These are phyloP conservation scores for Chondrilla cf. caribensis DNA, from an alignment of 37 sponge, comb jelly and placozoan species.

Conservation along the genomic window DNA sequence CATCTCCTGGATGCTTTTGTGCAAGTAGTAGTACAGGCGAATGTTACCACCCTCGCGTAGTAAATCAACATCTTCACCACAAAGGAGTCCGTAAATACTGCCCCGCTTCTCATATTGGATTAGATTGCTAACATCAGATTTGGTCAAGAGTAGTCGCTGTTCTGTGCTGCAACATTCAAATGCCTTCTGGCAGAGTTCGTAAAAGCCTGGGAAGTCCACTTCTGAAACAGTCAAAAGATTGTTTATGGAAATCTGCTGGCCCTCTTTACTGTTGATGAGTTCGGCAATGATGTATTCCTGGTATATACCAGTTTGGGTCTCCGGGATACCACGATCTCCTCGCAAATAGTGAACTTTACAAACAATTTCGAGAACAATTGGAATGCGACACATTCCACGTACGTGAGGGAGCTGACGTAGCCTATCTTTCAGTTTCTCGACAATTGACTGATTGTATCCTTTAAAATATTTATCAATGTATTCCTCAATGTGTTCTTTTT, in stretches of 20 bases:
- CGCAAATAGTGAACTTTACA: neutral
- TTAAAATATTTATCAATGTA: neutral
- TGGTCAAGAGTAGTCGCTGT: neutral
- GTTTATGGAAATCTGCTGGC: too few species aligned
- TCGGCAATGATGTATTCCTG: neutral
- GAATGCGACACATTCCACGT: neutral
- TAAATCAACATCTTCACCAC: neutral
- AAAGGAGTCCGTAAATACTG: constrained; percentile 10
- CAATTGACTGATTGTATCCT: too few species aligned
- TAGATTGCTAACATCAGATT: neutral
- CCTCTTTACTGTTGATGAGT: neutral
- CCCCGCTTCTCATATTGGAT: neutral
- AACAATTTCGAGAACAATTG: constrained; percentile 1
- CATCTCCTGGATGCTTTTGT: constrained; percentile 4
- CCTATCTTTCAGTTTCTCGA: neutral
- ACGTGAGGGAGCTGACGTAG: neutral
- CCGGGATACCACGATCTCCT: neutral
- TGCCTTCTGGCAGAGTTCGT: neutral
- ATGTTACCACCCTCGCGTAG: neutral
- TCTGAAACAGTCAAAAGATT: neutral
- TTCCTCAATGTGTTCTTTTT: neutral
- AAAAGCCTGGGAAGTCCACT: neutral
- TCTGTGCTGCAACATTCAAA: neutral
- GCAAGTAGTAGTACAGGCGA: neutral
- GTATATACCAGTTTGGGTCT: neutral